Conservation (phyloP, 2,888 invertebrate genomes). For the Quadroppia sp. region DNA sequence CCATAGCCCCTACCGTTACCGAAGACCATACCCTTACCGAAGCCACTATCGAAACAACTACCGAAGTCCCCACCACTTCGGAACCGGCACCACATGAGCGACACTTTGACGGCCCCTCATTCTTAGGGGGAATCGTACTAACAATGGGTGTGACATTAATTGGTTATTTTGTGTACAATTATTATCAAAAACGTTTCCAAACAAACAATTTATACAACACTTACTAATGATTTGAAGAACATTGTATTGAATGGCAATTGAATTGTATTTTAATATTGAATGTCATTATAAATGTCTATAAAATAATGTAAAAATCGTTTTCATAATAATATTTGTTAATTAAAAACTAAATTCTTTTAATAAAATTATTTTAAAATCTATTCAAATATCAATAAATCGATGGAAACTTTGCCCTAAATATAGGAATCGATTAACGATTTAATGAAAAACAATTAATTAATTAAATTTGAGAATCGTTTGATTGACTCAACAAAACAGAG, state of each 20-base stretch:
- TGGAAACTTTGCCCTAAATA: neutral
- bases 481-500: neutral
- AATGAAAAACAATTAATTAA: neutral
- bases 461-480: neutral
- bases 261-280: no score
- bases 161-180: neutral
- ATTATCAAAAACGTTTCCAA: neutral
- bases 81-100: neutral
- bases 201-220: constrained; percentile 29
- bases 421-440: neutral
- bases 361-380: neutral
- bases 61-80: neutral
- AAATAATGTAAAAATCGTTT: neutral
- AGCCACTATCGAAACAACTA: constrained; percentile 21
- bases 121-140: constrained; percentile 37
- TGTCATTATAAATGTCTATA: neutral
- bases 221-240: neutral
- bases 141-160: constrained; percentile 22
- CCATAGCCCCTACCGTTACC: no score
- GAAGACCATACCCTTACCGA: no score
- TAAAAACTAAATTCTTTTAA: neutral
- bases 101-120: constrained; percentile 33
- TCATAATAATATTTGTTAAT: neutral
- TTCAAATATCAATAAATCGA: neutral
- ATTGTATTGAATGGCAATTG: neutral